A percentile compares a stretch with the other conserved stretches of the same genome.
Evolutionary conservation across 1,140 invertebrate species (phyloP).

Genomic region (Trypoxylus dichotomus): DNA sequence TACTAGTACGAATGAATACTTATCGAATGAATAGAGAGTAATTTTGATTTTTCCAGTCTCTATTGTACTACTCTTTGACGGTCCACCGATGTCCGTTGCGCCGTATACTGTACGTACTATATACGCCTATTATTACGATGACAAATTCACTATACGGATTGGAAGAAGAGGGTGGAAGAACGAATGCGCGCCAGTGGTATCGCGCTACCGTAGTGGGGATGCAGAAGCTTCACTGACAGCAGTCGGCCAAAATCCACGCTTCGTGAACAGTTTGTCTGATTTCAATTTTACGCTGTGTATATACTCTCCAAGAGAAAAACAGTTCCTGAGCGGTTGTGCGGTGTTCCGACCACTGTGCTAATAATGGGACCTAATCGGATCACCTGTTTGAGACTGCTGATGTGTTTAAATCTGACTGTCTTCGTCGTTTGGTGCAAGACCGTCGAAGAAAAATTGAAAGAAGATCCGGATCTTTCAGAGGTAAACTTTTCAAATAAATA

Average conservation of each 20-base stretch:
- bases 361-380: not conserved
- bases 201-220: conserved; percentile 19
- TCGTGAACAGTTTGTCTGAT: not conserved
- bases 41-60: not conserved
- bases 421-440: not conserved
- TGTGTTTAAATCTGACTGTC: conserved; percentile 17
- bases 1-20: not conserved
- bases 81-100: not conserved
- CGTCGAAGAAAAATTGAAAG: conserved; percentile 9
- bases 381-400: conserved; percentile 12
- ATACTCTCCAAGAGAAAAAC: conserved; percentile 1
- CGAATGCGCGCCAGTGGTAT: not conserved
- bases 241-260: conserved; percentile 12
- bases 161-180: conserved; percentile 18
- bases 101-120: not conserved
- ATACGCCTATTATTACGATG: conserved; percentile 11
- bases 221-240: conserved; percentile 6
- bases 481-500: not conserved
- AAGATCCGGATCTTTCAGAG: conserved; percentile 13
- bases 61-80: not conserved
- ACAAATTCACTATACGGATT: not conserved
- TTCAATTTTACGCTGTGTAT: conserved; percentile 11
- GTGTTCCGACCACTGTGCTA: not conserved
- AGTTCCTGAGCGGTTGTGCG: not conserved
- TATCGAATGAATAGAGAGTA: not conserved